These are phyloP conservation scores for Acanthopagrus latus DNA, from an alignment of 2,797 vertebrate species.

Conservation along the genomic window DNA sequence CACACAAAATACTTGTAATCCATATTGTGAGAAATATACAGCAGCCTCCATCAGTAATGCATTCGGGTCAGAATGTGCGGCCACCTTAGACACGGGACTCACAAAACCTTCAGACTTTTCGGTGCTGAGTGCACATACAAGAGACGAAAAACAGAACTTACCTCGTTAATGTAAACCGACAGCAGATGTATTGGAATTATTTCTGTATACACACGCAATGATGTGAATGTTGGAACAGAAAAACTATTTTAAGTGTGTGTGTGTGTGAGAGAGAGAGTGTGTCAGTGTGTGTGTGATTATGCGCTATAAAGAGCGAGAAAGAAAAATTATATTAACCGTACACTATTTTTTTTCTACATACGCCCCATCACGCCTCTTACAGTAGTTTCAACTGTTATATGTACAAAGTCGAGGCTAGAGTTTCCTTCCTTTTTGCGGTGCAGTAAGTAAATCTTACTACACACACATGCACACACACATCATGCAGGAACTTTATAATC, in stretches of 20 bases:
- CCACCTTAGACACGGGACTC: slow-evolving; percentile 18
- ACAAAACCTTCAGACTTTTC: slow-evolving; percentile 39
- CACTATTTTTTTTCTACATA: slow-evolving; percentile 43
- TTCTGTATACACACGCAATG: slow-evolving; percentile 35
- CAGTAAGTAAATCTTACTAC: slow-evolving; percentile 46
- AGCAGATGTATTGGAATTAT: slow-evolving; percentile 64
- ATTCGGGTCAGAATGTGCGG: slow-evolving; percentile 49
- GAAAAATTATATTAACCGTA: slow-evolving; percentile 32
- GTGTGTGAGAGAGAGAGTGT: too few species aligned
- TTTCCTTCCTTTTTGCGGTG: slow-evolving; percentile 63
- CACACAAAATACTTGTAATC: slow-evolving; percentile 36
- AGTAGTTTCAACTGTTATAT: slow-evolving; percentile 49
- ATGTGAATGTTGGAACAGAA: slow-evolving; percentile 41
- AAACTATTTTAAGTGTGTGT: slow-evolving; percentile 37
- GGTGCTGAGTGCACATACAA: slow-evolving; percentile 23
- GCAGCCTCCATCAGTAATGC: slow-evolving; percentile 33
- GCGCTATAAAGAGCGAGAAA: neutral
- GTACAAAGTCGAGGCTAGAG: slow-evolving; percentile 43
- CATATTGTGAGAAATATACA: slow-evolving; percentile 35
- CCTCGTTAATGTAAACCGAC: slow-evolving; percentile 68
- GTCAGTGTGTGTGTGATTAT: slow-evolving; percentile 2
- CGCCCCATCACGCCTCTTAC: slow-evolving; percentile 18
- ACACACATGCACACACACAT: slow-evolving; percentile 30
- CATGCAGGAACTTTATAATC: slow-evolving; percentile 55
- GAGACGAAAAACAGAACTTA: slow-evolving; percentile 42